phyloP scores from a whole-genome alignment of 2,888 invertebrate species.

The Iphiclides podalirius region DNA sequence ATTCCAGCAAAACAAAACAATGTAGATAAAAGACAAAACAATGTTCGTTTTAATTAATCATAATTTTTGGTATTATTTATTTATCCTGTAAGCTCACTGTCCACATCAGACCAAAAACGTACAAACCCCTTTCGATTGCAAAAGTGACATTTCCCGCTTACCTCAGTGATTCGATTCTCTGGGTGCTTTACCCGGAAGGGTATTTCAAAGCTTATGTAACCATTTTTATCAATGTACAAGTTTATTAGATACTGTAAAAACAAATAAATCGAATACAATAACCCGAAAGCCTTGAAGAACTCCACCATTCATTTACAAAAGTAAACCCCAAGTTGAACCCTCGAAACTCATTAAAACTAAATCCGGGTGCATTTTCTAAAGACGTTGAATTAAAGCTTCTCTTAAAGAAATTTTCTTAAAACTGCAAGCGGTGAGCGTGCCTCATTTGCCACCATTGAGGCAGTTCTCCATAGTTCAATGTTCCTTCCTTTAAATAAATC shows the following conservation, averaged over 20 bases:
- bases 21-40: no score
- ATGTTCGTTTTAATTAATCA: no score
- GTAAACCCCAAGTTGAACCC: conserved; percentile 70
- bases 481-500: conserved; percentile 55
- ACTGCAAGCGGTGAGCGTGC: conserved; percentile 64
- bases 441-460: conserved; percentile 76
- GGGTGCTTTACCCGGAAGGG: no score
- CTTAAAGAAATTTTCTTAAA: conserved; percentile 70
- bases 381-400: conserved; percentile 72
- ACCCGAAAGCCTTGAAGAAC: conserved; percentile 37
- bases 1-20: no score
- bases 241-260: conserved; percentile 29
- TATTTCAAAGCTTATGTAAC: no score
- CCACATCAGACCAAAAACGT: no score
- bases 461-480: conserved; percentile 57
- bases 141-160: no score
- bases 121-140: no score
- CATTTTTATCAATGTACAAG: conserved; percentile 11
- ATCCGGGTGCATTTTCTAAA: conserved; percentile 75
- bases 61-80: no score
- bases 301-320: conserved; percentile 64
- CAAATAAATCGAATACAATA: conserved; percentile 35
- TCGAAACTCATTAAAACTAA: conserved; percentile 78
- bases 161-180: no score
- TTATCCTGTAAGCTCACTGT: no score